Evolutionary conservation across 2,113 vertebrate genomes (phyloP).

Genomic region (Anas platyrhynchos): DNA sequence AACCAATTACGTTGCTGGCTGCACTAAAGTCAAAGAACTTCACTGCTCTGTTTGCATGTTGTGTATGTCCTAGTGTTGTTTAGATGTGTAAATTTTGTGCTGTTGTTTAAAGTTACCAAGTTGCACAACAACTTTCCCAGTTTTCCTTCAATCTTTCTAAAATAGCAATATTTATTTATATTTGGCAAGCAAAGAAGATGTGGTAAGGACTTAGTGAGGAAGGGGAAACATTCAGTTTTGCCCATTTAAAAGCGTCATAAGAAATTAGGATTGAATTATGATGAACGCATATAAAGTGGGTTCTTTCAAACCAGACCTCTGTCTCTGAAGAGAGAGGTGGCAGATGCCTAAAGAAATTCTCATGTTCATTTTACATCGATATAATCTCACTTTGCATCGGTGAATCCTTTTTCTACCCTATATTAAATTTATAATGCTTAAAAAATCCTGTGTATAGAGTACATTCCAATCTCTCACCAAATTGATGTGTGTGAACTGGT

Average conservation of each 20-base stretch:
- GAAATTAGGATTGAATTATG: background rate
- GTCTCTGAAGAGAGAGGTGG: background rate
- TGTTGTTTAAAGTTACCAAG: background rate
- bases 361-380: background rate
- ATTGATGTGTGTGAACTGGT: background rate
- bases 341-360: background rate
- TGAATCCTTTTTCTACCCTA: background rate
- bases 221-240: background rate
- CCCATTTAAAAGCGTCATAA: background rate
- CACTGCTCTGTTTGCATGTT: background rate
- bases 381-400: background rate
- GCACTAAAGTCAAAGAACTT: background rate
- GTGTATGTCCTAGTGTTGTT: background rate
- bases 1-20: background rate
- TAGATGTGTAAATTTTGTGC: background rate
- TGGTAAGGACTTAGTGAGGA: background rate
- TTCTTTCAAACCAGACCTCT: background rate
- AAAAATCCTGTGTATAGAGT: fast-evolving
- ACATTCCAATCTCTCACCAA: background rate
- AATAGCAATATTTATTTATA: background rate
- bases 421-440: background rate
- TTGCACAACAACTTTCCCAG: background rate
- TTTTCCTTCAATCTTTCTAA: background rate
- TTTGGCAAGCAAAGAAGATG: background rate
- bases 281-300: background rate